These are phyloP conservation scores for Cyprinodon diabolis DNA, from an alignment of 2,797 vertebrate genomes.

Conservation along the genomic window DNA sequence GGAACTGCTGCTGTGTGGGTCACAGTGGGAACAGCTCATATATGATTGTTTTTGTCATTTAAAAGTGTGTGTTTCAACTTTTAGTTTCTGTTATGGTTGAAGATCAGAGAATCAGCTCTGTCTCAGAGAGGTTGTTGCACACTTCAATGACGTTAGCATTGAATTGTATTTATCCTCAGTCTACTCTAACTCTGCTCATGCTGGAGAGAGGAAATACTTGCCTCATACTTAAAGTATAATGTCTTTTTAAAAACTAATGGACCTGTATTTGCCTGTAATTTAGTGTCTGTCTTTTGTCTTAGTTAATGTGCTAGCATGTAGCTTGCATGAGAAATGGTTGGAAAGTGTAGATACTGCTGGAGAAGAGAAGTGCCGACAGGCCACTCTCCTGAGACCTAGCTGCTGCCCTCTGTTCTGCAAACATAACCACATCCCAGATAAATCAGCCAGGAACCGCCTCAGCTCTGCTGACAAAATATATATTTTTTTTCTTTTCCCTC, in stretches of 20 bases:
- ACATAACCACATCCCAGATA: conserved; percentile 45
- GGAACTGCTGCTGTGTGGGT: not conserved
- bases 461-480: conserved; percentile 2
- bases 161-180: conserved; percentile 57
- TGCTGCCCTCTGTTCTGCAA: conserved; percentile 68
- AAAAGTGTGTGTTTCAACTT: not conserved
- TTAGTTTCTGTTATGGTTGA: conserved; percentile 42
- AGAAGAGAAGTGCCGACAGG: conserved; percentile 47
- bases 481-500: conserved; percentile 1
- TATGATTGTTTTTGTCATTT: conserved; percentile 1
- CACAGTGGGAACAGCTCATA: not conserved
- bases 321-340: conserved; percentile 76
- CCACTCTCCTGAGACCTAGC: conserved; percentile 44
- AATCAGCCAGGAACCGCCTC: conserved; percentile 16
- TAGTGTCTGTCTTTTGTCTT: conserved; percentile 73
- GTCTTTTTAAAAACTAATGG: conserved; percentile 69
- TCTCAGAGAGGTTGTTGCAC: conserved; percentile 43
- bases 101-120: conserved; percentile 59
- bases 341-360: conserved; percentile 65
- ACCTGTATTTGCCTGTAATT: conserved; percentile 77
- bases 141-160: conserved; percentile 34
- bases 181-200: conserved; percentile 37
- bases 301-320: conserved; percentile 79
- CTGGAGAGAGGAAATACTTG: conserved; percentile 53
- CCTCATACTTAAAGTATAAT: conserved; percentile 68